phyloP scores from a whole-genome alignment of 2,797 vertebrate species.

The Caiman crocodilus region DNA sequence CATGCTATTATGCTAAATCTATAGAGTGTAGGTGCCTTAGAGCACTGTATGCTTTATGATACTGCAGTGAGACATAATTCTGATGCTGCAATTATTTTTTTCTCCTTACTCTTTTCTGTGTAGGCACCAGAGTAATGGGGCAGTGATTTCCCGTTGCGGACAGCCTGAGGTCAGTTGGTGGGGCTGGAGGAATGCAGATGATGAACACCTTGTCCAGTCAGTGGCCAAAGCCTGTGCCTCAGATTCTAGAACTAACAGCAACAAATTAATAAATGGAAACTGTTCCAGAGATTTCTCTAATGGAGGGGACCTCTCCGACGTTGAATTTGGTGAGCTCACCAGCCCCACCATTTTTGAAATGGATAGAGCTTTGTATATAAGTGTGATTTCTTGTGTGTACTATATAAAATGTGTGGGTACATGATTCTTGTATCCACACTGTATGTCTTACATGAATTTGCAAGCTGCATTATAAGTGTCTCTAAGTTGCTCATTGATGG shows the following conservation, averaged over 20 bases:
- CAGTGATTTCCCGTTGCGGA: conserved; percentile 96
- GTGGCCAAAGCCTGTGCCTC: conserved; percentile 95
- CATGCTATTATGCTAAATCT: background rate
- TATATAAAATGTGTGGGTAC: background rate
- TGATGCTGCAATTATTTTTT: background rate
- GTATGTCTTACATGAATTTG: background rate
- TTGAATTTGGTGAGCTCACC: conserved; percentile 90
- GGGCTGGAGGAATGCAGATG: conserved; percentile 98
- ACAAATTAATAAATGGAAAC: conserved; percentile 83
- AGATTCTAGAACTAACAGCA: conserved; percentile 84
- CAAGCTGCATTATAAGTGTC: background rate
- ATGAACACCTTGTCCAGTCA: conserved; percentile 96
- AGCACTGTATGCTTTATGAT: background rate
- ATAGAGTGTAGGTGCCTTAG: rapidly evolving
- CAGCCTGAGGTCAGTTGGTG: conserved; percentile 99
- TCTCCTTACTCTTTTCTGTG: background rate
- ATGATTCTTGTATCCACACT: rapidly evolving
- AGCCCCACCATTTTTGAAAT: background rate
- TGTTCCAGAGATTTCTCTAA: conserved; percentile 84
- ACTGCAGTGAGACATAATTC: background rate
- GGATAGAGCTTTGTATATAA: background rate
- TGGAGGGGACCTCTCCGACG: conserved; percentile 89
- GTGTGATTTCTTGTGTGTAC: rapidly evolving
- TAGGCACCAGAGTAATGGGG: conserved; percentile 95
- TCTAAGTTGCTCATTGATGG: background rate